Evolutionary conservation across 2,113 vertebrate genomes (phyloP).

Genomic region (Tragelaphus strepsiceros): DNA sequence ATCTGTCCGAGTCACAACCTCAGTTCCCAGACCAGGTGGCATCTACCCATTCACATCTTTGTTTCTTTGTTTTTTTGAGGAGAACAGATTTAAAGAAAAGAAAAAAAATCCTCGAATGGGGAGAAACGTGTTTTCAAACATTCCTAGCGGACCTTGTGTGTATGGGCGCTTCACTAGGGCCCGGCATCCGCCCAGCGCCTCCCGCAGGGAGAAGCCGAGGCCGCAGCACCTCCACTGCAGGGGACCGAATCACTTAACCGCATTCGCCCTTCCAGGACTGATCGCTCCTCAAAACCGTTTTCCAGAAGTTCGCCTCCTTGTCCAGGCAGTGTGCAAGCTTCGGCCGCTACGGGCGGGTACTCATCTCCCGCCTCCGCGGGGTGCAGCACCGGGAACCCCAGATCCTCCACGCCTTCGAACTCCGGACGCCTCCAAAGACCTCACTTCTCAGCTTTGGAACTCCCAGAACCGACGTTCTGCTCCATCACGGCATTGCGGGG

Average conservation of each 20-base stretch:
- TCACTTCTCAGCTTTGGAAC: background rate
- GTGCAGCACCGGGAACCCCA: background rate
- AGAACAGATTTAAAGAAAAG: background rate
- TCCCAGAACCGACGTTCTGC: background rate
- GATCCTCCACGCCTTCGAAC: background rate
- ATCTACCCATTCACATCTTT: background rate
- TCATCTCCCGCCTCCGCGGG: too few relatives aligned
- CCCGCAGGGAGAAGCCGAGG: background rate
- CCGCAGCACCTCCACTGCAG: rapidly evolving
- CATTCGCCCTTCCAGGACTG: background rate
- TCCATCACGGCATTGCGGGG: background rate
- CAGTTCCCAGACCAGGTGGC: background rate
- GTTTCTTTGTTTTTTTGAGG: background rate
- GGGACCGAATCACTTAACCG: background rate
- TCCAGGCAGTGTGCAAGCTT: background rate
- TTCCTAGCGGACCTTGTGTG: background rate
- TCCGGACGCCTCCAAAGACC: background rate
- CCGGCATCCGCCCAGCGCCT: background rate
- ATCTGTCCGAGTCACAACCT: background rate
- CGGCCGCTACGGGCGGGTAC: background rate
- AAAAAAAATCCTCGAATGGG: background rate
- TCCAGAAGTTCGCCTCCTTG: background rate
- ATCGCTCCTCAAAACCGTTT: background rate
- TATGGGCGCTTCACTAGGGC: background rate
- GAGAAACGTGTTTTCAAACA: constrained; percentile 10